Evolutionary conservation across 2,888 invertebrate species (phyloP).

Genomic region (Acrobasis repandana): DNA sequence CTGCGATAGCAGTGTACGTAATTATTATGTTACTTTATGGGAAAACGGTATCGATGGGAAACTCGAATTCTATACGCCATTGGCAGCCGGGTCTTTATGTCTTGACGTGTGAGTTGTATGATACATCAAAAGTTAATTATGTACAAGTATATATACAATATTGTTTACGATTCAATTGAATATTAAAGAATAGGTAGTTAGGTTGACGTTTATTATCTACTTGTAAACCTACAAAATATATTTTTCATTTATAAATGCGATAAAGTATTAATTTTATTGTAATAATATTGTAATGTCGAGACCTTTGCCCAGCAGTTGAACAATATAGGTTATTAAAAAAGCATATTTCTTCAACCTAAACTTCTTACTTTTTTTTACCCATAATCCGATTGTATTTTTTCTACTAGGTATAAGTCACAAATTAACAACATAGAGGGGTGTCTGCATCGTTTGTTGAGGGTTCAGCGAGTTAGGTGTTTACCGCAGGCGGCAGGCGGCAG

Average conservation of each 20-base stretch:
- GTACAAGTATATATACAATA: neutral
- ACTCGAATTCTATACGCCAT: neutral
- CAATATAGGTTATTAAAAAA: no score
- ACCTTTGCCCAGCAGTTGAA: no score
- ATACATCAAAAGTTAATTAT: neutral
- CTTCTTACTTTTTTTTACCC: no score
- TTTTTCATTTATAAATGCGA: no score
- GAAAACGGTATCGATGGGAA: constrained; percentile 12
- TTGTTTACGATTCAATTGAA: neutral
- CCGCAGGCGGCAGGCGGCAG: constrained; percentile 17
- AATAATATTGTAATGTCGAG: no score
- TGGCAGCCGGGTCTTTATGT: neutral
- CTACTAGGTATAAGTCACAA: neutral
- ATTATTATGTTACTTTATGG: constrained; percentile 19
- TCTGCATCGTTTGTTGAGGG: constrained; percentile 19
- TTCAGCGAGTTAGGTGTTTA: constrained; percentile 17
- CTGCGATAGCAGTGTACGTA: constrained; percentile 20
- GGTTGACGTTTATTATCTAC: no score
- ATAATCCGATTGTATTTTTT: constrained; percentile 1
- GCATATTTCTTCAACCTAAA: no score
- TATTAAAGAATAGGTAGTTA: no score
- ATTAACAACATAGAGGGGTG: constrained; percentile 6
- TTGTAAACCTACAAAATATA: no score
- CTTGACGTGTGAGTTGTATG: neutral
- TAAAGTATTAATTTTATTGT: no score